Conservation (phyloP, 2,797 vertebrate genomes). For the Anguilla megastoma region DNA sequence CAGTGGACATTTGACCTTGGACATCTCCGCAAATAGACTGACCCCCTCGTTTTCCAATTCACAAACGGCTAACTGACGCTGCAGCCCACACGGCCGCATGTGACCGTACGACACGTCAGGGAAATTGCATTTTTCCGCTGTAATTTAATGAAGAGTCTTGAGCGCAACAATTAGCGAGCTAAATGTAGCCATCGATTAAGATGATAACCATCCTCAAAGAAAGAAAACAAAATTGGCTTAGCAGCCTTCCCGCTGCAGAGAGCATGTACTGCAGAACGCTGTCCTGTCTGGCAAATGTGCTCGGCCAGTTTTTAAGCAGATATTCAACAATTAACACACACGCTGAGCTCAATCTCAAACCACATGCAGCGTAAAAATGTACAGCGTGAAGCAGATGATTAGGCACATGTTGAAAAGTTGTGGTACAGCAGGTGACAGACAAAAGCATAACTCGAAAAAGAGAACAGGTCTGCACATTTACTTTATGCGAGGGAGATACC, state of each 20-base stretch:
- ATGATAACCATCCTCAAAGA: background rate
- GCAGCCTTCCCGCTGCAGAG: background rate
- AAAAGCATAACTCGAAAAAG: too few relatives aligned
- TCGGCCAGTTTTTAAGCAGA: background rate
- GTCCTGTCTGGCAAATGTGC: background rate
- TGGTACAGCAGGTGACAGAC: background rate
- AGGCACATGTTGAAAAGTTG: background rate
- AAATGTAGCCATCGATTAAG: slow-evolving; percentile 11
- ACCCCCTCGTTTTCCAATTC: background rate
- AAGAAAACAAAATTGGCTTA: background rate
- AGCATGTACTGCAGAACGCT: background rate
- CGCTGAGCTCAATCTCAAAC: background rate
- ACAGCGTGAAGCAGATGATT: background rate
- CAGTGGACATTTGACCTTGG: background rate
- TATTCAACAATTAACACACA: background rate
- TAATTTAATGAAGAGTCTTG: background rate
- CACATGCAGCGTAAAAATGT: background rate
- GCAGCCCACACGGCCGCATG: background rate
- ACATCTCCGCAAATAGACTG: background rate
- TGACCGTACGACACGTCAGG: background rate
- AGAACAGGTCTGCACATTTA: too few relatives aligned
- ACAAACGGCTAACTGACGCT: background rate
- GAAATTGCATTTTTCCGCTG: background rate
- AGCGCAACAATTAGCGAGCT: background rate
- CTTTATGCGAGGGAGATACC: background rate